phyloP scores from a whole-genome alignment of 2,797 vertebrate genomes.

The Glossophaga mutica region DNA sequence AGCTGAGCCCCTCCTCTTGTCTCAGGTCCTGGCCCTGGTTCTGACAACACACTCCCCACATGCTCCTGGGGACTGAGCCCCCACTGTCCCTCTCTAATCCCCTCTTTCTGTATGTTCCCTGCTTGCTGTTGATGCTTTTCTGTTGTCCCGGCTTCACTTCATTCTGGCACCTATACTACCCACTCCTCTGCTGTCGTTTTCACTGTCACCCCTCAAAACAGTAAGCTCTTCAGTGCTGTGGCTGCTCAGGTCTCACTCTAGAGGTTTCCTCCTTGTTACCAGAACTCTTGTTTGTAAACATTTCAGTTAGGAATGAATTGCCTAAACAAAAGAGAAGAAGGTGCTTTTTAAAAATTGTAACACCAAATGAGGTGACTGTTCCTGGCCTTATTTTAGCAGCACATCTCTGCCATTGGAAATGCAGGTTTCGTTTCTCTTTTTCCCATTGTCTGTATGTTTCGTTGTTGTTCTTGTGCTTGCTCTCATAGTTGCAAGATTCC shows the following conservation, averaged over 20 bases:
- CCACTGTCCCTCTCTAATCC: neutral
- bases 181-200: neutral
- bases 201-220: fast-evolving
- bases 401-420: neutral
- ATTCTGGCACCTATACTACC: neutral
- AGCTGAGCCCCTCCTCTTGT: neutral
- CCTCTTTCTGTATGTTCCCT: neutral
- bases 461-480: neutral
- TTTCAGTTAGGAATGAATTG: neutral
- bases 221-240: neutral
- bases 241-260: neutral
- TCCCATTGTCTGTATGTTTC: neutral
- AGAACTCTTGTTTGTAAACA: neutral
- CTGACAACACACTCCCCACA: neutral
- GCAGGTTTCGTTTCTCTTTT: neutral
- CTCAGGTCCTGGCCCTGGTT: neutral
- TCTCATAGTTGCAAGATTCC: neutral
- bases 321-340: neutral
- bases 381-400: neutral
- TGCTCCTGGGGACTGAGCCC: neutral
- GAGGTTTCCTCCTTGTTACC: neutral
- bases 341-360: neutral
- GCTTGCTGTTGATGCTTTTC: neutral
- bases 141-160: neutral
- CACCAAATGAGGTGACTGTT: neutral